A percentile compares a stretch with the other conserved stretches of the same genome.
Evolutionary conservation across 2,888 invertebrate genomes (phyloP).

Genomic region (Galerucella pusilla): DNA sequence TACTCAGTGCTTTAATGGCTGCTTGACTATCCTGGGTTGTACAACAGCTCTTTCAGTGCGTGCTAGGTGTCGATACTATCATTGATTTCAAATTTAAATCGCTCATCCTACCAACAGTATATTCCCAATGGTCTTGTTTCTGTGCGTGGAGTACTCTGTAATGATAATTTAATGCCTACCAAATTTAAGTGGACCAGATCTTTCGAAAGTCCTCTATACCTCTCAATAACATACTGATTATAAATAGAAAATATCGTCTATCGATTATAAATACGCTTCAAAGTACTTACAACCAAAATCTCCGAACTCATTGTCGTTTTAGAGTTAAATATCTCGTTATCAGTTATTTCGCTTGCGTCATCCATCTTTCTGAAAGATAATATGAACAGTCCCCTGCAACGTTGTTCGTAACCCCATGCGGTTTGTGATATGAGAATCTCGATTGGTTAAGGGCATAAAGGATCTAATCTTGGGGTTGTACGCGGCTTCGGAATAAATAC

Average conservation of each 20-base stretch:
- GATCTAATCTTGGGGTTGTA: slow-evolving; percentile 34
- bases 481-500: slow-evolving; percentile 14
- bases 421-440: slow-evolving; percentile 50
- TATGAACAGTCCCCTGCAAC: slow-evolving; percentile 45
- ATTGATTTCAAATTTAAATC: no score
- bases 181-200: no score
- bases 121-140: no score
- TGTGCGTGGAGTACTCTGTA: no score
- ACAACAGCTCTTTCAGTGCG: no score
- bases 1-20: no score
- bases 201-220: no score
- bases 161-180: no score
- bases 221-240: not conserved
- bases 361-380: slow-evolving; percentile 48
- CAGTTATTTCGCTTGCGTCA: slow-evolving; percentile 47
- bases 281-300: not conserved
- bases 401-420: slow-evolving; percentile 47
- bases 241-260: not conserved
- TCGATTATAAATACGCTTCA: not conserved
- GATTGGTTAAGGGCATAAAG: slow-evolving; percentile 48
- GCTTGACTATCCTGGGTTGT: no score
- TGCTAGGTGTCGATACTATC: no score
- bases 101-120: no score
- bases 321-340: slow-evolving; percentile 41
- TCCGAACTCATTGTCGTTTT: not conserved